phyloP scores from a whole-genome alignment of 2,888 invertebrate species.

The Myopa testacea region DNA sequence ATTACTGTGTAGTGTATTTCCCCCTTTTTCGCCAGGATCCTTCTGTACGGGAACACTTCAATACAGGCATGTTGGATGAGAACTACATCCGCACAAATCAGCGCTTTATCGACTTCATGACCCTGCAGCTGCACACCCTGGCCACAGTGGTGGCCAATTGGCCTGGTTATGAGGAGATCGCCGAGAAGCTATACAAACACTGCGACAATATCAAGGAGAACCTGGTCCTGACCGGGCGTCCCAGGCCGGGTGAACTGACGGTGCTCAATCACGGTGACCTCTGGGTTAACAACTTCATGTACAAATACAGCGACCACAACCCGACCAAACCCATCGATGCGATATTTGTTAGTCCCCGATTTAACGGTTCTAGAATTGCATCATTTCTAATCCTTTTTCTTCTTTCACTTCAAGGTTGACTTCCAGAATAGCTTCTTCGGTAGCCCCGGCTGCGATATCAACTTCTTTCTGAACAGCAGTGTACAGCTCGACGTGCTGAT shows the following conservation, averaged over 20 bases:
- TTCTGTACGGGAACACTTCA: slow-evolving; percentile 57
- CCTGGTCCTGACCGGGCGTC: slow-evolving; percentile 60
- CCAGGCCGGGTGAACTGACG: slow-evolving; percentile 62
- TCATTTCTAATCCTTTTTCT: not conserved
- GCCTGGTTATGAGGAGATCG: slow-evolving; percentile 68
- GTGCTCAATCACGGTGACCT: slow-evolving; percentile 72
- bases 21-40: slow-evolving; percentile 54
- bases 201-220: slow-evolving; percentile 62
- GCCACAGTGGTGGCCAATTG: slow-evolving; percentile 67
- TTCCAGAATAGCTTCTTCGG: slow-evolving; percentile 66
- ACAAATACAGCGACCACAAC: slow-evolving; percentile 66
- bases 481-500: slow-evolving; percentile 62
- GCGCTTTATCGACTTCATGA: slow-evolving; percentile 61
- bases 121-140: slow-evolving; percentile 59
- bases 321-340: slow-evolving; percentile 66
- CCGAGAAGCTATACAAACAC: slow-evolving; percentile 64
- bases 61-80: slow-evolving; percentile 63
- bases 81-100: slow-evolving; percentile 60
- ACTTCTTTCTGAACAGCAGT: slow-evolving; percentile 67
- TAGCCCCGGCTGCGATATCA: slow-evolving; percentile 67
- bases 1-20: too few species aligned
- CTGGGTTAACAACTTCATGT: slow-evolving; percentile 72
- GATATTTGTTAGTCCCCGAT: slow-evolving; percentile 64
- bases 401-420: slow-evolving; percentile 55
- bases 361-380: not conserved